A percentile compares a stretch with the other conserved stretches of the same genome.
These are phyloP conservation scores for Serranus cabrilla DNA, from an alignment of 2,797 vertebrate species.

Conservation along the genomic window DNA sequence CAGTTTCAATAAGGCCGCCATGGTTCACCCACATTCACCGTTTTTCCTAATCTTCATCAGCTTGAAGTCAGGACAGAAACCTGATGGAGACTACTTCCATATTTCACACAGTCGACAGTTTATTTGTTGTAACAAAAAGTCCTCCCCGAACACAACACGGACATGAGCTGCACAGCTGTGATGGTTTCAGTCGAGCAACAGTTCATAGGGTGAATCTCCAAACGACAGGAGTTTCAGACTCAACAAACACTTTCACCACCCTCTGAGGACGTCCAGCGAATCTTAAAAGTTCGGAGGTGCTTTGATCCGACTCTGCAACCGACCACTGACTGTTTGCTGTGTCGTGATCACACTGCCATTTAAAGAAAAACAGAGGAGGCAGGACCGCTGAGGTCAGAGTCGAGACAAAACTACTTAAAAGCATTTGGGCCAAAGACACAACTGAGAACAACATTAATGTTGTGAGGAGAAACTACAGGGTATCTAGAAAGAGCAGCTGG, in stretches of 20 bases:
- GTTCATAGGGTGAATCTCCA: background rate
- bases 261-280: background rate
- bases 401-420: constrained; percentile 14
- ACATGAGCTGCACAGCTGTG: constrained; percentile 12
- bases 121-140: background rate
- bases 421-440: constrained; percentile 19
- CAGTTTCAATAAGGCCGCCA: too few relatives aligned
- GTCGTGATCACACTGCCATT: constrained; percentile 12
- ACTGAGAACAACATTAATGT: constrained; percentile 21
- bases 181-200: background rate
- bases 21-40: too few relatives aligned
- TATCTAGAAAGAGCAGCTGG: constrained; percentile 17
- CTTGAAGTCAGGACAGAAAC: too few relatives aligned
- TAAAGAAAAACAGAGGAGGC: constrained; percentile 12
- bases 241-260: background rate
- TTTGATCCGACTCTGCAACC: constrained; percentile 8
- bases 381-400: constrained; percentile 7
- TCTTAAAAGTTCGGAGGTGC: background rate
- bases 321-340: constrained; percentile 26
- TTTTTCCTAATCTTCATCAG: too few relatives aligned
- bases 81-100: too few relatives aligned
- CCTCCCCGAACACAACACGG: background rate
- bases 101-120: too few relatives aligned
- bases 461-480: constrained; percentile 20
- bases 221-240: background rate